phyloP scores from a whole-genome alignment of 2,113 vertebrate genomes.

The Phyllostomus hastatus region DNA sequence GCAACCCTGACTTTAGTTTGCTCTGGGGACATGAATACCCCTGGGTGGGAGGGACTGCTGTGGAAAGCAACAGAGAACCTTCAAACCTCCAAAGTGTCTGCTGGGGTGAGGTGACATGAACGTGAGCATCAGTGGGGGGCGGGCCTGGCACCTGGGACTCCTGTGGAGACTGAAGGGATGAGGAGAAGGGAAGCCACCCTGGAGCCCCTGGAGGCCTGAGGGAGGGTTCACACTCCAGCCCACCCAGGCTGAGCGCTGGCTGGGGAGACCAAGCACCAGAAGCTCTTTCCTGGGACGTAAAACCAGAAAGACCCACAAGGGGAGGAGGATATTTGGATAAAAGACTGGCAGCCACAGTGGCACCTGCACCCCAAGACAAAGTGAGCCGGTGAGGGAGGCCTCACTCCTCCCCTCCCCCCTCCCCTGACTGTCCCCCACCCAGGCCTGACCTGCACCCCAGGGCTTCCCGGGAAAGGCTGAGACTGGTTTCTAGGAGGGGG shows the following conservation, averaged over 20 bases:
- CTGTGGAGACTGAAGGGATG: not conserved
- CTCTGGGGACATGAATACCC: not conserved
- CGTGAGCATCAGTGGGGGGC: not conserved
- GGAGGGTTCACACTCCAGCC: not conserved
- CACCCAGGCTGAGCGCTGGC: too few relatives aligned
- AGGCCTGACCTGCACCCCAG: not conserved
- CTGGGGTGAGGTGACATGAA: not conserved
- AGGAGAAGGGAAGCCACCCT: not conserved
- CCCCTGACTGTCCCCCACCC: not conserved
- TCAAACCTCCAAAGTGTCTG: not conserved
- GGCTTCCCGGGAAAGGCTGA: not conserved
- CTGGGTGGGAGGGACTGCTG: not conserved
- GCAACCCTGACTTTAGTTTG: not conserved
- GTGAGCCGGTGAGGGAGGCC: fast-evolving
- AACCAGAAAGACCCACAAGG: not conserved
- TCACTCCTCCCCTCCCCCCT: not conserved
- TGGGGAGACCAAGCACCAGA: not conserved
- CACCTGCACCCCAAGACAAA: not conserved
- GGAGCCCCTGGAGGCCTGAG: fast-evolving
- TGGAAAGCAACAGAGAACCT: constrained; percentile 38
- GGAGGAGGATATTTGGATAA: fast-evolving
- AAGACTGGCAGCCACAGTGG: too few relatives aligned
- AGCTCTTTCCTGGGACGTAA: not conserved
- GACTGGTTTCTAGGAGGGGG: constrained; percentile 39
- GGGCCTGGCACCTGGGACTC: not conserved